These are phyloP conservation scores for Struthio camelus DNA, from an alignment of 2,113 vertebrate species.

Conservation along the genomic window DNA sequence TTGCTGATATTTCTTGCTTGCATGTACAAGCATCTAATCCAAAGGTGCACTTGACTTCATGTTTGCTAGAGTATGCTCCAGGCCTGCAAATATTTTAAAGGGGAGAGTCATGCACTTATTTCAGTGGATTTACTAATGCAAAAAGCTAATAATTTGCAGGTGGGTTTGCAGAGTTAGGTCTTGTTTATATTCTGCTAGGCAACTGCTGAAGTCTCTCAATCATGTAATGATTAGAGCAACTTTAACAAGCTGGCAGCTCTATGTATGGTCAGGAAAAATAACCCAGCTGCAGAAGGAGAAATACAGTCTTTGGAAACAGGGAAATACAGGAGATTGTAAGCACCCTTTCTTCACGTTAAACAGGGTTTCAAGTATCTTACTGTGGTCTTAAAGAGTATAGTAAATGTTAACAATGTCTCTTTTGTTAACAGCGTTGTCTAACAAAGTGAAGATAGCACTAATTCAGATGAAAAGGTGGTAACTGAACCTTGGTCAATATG, in stretches of 20 bases:
- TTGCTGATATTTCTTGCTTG: not conserved
- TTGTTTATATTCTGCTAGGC: not conserved
- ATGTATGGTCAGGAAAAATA: not conserved
- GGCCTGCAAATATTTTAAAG: not conserved
- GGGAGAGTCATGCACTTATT: not conserved
- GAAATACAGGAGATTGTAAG: not conserved
- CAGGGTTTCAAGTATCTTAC: not conserved
- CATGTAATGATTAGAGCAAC: not conserved
- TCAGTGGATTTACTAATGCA: not conserved
- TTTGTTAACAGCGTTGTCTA: not conserved
- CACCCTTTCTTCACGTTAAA: not conserved
- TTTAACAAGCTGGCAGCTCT: not conserved
- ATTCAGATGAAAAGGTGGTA: not conserved
- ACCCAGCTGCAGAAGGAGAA: not conserved
- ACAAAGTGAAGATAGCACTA: not conserved
- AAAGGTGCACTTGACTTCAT: not conserved
- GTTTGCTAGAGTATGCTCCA: not conserved
- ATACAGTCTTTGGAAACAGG: not conserved
- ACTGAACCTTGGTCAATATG: not conserved
- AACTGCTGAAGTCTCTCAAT: not conserved
- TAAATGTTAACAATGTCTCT: not conserved
- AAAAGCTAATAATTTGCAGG: not conserved
- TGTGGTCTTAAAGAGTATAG: not conserved
- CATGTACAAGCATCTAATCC: not conserved
- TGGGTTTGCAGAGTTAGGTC: not conserved